Conservation (phyloP, 2,113 vertebrate genomes). For the Pangasianodon gigas region DNA sequence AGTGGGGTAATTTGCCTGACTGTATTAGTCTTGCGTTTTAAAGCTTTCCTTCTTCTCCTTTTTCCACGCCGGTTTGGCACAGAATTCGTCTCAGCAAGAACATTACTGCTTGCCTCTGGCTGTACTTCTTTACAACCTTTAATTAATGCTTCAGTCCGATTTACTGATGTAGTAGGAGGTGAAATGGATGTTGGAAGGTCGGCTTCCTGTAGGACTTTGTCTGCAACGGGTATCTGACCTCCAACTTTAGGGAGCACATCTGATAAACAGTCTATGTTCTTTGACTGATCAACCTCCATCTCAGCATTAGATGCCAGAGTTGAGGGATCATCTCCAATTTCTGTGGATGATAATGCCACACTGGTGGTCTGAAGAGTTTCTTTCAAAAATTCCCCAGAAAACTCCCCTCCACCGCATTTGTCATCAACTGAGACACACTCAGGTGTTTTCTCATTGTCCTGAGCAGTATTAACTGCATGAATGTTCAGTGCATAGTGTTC, state of each 20-base stretch:
- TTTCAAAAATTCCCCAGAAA: not conserved
- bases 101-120: not conserved
- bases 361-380: conserved; percentile 23
- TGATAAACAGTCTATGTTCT: conserved; percentile 10
- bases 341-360: conserved; percentile 25
- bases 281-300: not conserved
- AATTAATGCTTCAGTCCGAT: conserved; percentile 13
- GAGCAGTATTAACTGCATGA: conserved; percentile 57
- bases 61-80: conserved; percentile 32
- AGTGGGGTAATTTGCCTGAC: not conserved
- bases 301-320: not conserved
- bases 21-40: conserved; percentile 23
- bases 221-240: not conserved
- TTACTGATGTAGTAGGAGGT: conserved; percentile 28
- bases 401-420: not conserved
- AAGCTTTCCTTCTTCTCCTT: conserved; percentile 26
- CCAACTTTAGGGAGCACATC: conserved; percentile 18
- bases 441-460: conserved; percentile 60
- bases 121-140: conserved; percentile 39
- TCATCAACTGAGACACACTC: conserved; percentile 22
- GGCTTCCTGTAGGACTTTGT: conserved; percentile 27
- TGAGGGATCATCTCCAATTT: not conserved
- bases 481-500: conserved; percentile 57
- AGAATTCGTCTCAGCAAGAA: not conserved
- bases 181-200: conserved; percentile 32